Base-by-base conservation (phyloP, 2,113 vertebrate genomes). In the Morone chrysops region DNA sequence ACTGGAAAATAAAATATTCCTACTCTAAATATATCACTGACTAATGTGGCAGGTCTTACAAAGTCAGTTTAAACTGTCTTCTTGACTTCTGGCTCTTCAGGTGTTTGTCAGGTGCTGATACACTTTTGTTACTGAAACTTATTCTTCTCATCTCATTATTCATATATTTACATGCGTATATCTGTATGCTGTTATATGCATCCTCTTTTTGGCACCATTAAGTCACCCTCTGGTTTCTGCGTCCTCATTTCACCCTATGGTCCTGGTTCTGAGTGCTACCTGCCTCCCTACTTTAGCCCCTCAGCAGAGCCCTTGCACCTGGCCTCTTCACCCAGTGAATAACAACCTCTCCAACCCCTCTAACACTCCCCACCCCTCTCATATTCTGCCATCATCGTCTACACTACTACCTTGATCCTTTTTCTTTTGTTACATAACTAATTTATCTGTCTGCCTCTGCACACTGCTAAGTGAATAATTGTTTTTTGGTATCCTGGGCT, bases 261-360 rank as follows among this genome's bases (percentile, higher is more conserved):
- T 54, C 53, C 41, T 18, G 17, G 18, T 20, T 20, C 51, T 31
- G 31, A 65, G 41, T 22, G 41, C 20, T 45, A n/a, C 62, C 20
- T 13, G 2, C 20, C 25, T 14, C 7, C 11, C 61, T 59, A 22
- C 25, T 54, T 16, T 10, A 56, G 40, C 9, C 40, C 51, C 41
- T 47, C 40, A 16, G 22, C 18, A 38, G n/a, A 57, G 40, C 14
- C 14, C 43, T 20, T 38, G 63, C 63, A 77, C 51, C 62, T 77
- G 74, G 62, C 17, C 50, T 67, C 61, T 50, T 54, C 61, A 75
- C 14, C 40, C 50, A 41, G 41, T 9, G 38, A 66, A 65, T 45
- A 66, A 12, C 59, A 51, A 31, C 31, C 38, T 7, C 38, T 45
- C 59, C 59, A 62, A 51, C 2, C 31, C 31, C 31, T 31, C 31